Percentiles rank a stretch among this genome's conserved stretches.
These are phyloP conservation scores for Eidolon dupreanum DNA, from an alignment of 2,797 vertebrate genomes.

Conservation along the genomic window DNA sequence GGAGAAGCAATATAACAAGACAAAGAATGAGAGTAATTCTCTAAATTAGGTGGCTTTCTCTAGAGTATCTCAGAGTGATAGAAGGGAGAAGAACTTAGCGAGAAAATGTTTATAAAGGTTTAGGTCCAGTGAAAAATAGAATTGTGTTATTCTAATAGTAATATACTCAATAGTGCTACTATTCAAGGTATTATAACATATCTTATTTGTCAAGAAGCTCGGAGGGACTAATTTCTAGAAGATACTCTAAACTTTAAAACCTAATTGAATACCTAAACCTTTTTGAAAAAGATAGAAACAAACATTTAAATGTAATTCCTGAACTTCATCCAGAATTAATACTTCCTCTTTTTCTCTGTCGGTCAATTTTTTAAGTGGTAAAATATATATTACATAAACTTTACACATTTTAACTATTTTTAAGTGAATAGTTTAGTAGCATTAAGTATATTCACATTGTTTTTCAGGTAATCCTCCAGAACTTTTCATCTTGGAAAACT, in stretches of 20 bases:
- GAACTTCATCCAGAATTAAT: neutral
- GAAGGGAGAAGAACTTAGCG: neutral
- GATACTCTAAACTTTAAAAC: neutral
- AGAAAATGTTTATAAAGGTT: neutral
- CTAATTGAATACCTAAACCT: neutral
- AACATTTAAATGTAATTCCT: neutral
- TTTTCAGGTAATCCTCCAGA: neutral
- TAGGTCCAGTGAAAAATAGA: too few species aligned
- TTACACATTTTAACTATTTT: neutral
- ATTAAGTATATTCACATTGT: neutral
- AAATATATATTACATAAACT: neutral
- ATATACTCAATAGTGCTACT: neutral
- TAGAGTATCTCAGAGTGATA: neutral
- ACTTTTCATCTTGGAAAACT: neutral
- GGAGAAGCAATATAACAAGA: neutral
- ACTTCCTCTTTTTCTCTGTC: neutral
- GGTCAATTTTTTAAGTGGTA: neutral
- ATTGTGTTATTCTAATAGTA: neutral
- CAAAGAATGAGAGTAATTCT: neutral
- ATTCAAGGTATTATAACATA: neutral
- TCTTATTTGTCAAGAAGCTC: neutral
- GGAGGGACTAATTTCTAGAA: neutral
- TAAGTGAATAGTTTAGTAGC: neutral
- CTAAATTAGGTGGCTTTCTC: neutral
- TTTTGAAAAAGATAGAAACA: neutral